phyloP scores from a whole-genome alignment of 2,888 invertebrate genomes.

The Chymomyza fuscimana region DNA sequence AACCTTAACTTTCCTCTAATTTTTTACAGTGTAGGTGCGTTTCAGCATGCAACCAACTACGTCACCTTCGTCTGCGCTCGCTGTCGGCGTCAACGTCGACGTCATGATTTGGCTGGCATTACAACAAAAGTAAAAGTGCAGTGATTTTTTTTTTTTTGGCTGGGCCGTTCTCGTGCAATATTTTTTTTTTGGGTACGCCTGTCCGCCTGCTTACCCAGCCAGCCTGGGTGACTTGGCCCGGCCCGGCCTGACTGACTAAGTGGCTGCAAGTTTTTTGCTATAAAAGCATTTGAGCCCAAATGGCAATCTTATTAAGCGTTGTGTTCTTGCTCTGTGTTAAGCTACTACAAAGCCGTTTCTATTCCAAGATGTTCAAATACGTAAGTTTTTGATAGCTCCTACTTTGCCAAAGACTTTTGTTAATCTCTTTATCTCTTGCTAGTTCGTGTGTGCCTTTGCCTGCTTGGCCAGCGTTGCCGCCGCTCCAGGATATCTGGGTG shows the following conservation, averaged over 20 bases:
- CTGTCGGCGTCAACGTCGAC: slow-evolving; percentile 19
- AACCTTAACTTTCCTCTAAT: neutral
- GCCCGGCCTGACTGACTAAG: slow-evolving; percentile 24
- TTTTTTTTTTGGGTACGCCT: slow-evolving; percentile 10
- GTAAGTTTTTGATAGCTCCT: slow-evolving; percentile 55
- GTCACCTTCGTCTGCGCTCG: slow-evolving; percentile 17
- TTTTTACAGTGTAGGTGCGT: slow-evolving; percentile 2
- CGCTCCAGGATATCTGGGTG: slow-evolving; percentile 77
- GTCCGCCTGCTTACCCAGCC: neutral
- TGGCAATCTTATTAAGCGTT: slow-evolving; percentile 59
- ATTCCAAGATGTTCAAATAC: slow-evolving; percentile 70
- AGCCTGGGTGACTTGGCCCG: neutral
- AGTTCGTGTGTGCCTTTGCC: slow-evolving; percentile 70
- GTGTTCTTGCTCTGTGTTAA: slow-evolving; percentile 63
- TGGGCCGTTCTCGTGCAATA: slow-evolving; percentile 41
- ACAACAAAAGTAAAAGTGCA: slow-evolving; percentile 68
- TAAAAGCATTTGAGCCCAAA: slow-evolving; percentile 61
- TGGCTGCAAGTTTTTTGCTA: slow-evolving; percentile 42
- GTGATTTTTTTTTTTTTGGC: slow-evolving; percentile 13
- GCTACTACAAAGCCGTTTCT: slow-evolving; percentile 23
- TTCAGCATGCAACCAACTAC: slow-evolving; percentile 35
- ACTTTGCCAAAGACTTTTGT: neutral
- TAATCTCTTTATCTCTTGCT: neutral
- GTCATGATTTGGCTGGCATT: slow-evolving; percentile 1
- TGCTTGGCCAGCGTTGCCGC: slow-evolving; percentile 74